Percentiles rank a stretch among this genome's conserved stretches.
These are phyloP conservation scores for Lasioglossum figueresi DNA, from an alignment of 2,888 invertebrate species.

Conservation along the genomic window DNA sequence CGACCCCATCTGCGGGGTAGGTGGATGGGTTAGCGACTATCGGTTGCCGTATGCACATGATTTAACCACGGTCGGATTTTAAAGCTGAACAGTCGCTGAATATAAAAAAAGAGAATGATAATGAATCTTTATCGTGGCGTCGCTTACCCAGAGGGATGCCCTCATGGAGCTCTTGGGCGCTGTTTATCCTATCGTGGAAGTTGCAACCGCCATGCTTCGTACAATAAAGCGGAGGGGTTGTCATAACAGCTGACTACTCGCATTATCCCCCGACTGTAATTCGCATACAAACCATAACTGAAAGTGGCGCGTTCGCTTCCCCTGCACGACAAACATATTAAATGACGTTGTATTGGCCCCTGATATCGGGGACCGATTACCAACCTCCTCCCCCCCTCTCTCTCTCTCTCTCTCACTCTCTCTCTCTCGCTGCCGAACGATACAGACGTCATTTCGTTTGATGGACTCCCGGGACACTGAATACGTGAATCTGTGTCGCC, in stretches of 20 bases:
- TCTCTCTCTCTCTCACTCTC: not conserved
- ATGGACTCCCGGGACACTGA: conserved; percentile 54
- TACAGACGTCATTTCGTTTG: conserved; percentile 64
- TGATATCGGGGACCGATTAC: conserved; percentile 65
- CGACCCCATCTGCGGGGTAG: not conserved
- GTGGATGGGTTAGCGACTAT: not conserved
- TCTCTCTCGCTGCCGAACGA: conserved; percentile 39
- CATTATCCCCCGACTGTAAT: conserved; percentile 68
- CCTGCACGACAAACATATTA: conserved; percentile 71
- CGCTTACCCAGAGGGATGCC: conserved; percentile 61
- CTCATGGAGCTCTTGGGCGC: conserved; percentile 58
- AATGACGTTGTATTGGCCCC: conserved; percentile 71
- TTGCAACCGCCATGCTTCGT: conserved; percentile 49
- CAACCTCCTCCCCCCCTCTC: conserved; percentile 26
- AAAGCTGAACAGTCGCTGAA: not conserved
- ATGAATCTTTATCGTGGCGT: conserved; percentile 65
- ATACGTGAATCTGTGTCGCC: conserved; percentile 54
- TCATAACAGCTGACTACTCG: conserved; percentile 67
- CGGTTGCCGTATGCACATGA: not conserved
- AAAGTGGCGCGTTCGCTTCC: conserved; percentile 35
- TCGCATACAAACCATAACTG: conserved; percentile 66
- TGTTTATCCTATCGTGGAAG: conserved; percentile 67
- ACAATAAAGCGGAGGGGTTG: conserved; percentile 61
- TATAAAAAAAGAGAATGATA: conserved; percentile 24
- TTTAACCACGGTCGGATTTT: not conserved